These are phyloP conservation scores for Hassar affinis DNA, from an alignment of 2,113 vertebrate species.

Conservation along the genomic window DNA sequence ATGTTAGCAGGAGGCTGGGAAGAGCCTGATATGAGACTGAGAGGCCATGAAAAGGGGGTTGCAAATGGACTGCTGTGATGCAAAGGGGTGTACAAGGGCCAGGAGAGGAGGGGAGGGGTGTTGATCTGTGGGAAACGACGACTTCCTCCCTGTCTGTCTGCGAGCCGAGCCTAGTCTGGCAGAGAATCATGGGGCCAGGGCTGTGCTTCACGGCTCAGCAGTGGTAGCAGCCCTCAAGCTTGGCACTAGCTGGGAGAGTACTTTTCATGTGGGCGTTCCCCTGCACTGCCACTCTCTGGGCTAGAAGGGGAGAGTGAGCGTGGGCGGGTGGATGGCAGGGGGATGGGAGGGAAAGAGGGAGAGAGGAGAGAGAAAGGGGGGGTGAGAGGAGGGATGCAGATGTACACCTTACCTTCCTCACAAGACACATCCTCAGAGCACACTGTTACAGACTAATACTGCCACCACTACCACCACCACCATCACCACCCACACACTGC, in stretches of 20 bases:
- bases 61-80: conserved; percentile 40
- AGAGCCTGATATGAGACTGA: conserved; percentile 41
- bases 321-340: conserved; percentile 23
- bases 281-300: conserved; percentile 53
- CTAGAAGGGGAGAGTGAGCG: conserved; percentile 40
- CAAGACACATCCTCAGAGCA: conserved; percentile 66
- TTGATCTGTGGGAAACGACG: conserved; percentile 64
- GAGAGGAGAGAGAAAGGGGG: conserved; percentile 26
- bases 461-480: conserved; percentile 54
- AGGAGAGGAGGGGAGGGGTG: conserved; percentile 45
- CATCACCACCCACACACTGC: conserved; percentile 55
- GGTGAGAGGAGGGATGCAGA: conserved; percentile 69
- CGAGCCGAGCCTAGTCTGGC: conserved; percentile 54
- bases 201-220: conserved; percentile 50
- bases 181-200: conserved; percentile 44
- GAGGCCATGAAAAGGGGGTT: conserved; percentile 30
- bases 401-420: conserved; percentile 75
- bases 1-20: conserved; percentile 33
- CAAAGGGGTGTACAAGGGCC: conserved; percentile 30
- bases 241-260: conserved; percentile 49
- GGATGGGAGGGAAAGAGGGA: conserved; percentile 53
- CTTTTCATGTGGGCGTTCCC: conserved; percentile 58
- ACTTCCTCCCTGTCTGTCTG: conserved; percentile 64
- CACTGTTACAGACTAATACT: conserved; percentile 60
- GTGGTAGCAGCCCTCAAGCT: conserved; percentile 45